A percentile compares a stretch with the other conserved stretches of the same genome.
Conservation (phyloP, 1,140 invertebrate species). For the Panulirus ornatus region DNA sequence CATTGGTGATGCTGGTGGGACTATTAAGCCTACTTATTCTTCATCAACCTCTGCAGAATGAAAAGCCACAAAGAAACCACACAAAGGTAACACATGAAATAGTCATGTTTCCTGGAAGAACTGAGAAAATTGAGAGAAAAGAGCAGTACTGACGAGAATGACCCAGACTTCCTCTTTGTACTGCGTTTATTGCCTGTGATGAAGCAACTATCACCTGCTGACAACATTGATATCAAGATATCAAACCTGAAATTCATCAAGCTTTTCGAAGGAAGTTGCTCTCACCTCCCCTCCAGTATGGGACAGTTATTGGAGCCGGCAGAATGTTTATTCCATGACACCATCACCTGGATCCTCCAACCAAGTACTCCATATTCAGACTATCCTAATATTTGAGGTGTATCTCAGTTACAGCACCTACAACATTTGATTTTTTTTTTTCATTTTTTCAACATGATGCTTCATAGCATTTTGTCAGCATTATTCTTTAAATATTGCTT, state of each 20-base stretch:
- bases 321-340: constrained; percentile 38
- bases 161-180: constrained; percentile 41
- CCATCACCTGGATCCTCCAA: constrained; percentile 39
- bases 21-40: constrained; percentile 37
- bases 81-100: constrained; percentile 12
- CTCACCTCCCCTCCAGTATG: constrained; percentile 14
- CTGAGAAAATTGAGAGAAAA: constrained; percentile 39
- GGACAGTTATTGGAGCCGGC: constrained; percentile 35
- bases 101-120: constrained; percentile 21
- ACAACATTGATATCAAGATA: constrained; percentile 50
- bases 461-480: too few species aligned
- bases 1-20: constrained; percentile 24
- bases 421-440: too few species aligned
- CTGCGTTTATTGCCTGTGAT: constrained; percentile 51
- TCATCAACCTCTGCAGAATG: not conserved
- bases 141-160: constrained; percentile 22
- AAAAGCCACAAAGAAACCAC: constrained; percentile 25
- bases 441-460: too few species aligned
- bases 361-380: constrained; percentile 34
- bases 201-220: constrained; percentile 49
- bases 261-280: constrained; percentile 36
- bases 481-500: too few species aligned
- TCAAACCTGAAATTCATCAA: constrained; percentile 46
- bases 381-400: constrained; percentile 44
- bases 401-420: constrained; percentile 33